Base-by-base conservation (phyloP, 1,140 invertebrate genomes). In the Archivesica marissinica region DNA sequence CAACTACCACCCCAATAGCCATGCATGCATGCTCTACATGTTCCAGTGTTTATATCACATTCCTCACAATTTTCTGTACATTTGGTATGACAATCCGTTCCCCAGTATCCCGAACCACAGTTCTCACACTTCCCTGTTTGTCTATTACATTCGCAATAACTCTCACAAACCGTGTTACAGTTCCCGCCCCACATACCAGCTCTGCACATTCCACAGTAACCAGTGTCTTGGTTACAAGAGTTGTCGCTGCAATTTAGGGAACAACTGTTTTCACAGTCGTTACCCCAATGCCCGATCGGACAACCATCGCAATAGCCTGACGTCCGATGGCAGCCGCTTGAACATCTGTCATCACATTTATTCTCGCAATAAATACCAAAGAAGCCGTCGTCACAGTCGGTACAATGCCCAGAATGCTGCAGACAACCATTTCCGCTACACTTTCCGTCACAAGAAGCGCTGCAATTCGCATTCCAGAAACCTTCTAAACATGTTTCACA, bases 101-200 rank as follows among this genome's bases (percentile, higher is more conserved):
- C 64, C 79, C 79, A 81, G 23, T 72, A 44, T 25, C 79, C 79
- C 17, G 33, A 28, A 7, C 3, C 23, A 44, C 79, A 81, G 23
- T 70, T 59, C 20, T 20, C 11, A 44, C 79, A 81, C 17, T 25
- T 28, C 4, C 79, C 66, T 15, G 64, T 35, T 39, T 25, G 30
- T 72, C 23, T 41, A n/a, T 72, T 33, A 30, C 79, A 81, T 2
- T 56, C 35, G 47, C 64, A 68, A 30, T 20, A n/a, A 23, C 9
- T 38, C 6, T 28, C 2, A 41, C 79, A 81, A 35, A 13, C 23
- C 0, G 25, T 4, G 20, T 70, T 38, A 56, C 79, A 81, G 25
- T 56, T n/a, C 1, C 4, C 35, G 50, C 79, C 79, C 64, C 66
- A 81, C 35, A 9, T n/a, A 0, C 64, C 66, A 2, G 44, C 0